Base-by-base conservation (phyloP, 2,888 invertebrate genomes). In the Trichogramma dendrolimi region DNA sequence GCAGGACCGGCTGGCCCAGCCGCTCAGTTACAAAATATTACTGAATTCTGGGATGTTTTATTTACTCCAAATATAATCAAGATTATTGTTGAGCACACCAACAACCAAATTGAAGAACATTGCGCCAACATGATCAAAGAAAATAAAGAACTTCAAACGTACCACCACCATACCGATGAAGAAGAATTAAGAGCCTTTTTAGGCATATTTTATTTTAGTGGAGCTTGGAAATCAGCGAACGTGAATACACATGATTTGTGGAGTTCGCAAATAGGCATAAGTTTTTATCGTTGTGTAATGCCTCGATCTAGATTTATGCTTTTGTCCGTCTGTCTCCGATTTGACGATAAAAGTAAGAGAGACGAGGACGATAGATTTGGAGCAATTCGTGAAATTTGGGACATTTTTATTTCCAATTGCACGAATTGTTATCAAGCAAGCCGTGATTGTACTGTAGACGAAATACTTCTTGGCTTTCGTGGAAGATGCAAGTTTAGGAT, bases 381-480 rank as follows among this genome's bases (percentile, higher is more conserved):
- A n/a, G n/a, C n/a, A n/a, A n/a, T n/a, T n/a, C n/a, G n/a, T 40
- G 50, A 65, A 61, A 52, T 68, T 44, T 66, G 66, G 62, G 61
- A 64, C 27, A 67, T 66, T 6, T 65, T 64, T 54, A 68, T 62
- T 51, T 40, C 14, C 1, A 48, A 55, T 40, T 39, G 54, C 60
- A 62, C 65, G 46, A 11, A 51, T 42, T 57, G 54, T 58, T 70
- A 72, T 61, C 58, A 61, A 27, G 65, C 69, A 14, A 46, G 57
- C 11, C 56, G 62, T 43, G 39, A 67, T 53, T 68, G 70, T 6
- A 74, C 74, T 40, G 71, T 75, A 50, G 73, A 75, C 57, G 73
- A 72, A 61, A 69, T 70, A 56, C 61, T 73, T 8, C 67, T 72
- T 10, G 67, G 68, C 6, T 71, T 67, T 64, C 65, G 71, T 14